Base-by-base conservation (phyloP, 1,140 invertebrate species). In the Drosophila bifasciata region DNA sequence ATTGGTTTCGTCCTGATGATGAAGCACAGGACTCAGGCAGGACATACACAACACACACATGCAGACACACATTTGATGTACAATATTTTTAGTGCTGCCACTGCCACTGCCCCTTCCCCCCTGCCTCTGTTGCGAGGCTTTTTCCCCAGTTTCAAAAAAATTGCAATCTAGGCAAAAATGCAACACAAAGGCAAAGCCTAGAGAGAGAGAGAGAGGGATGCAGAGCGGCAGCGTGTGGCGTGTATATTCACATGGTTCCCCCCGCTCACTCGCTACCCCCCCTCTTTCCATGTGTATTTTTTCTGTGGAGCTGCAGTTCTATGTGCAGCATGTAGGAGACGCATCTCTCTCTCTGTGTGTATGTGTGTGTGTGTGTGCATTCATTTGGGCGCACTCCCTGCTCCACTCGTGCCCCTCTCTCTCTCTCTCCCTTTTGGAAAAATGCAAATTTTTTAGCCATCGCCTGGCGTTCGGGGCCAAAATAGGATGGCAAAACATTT, bases 91-190 rank as follows among this genome's bases (percentile, higher is more conserved):
- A 83, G 83, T 83, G 66, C 59, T 64, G 49, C 25, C 53, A 40
- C 45, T 59, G 55, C 59, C 51, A 52, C 52, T 25, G 15, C n/a
- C n/a, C n/a, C n/a, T n/a, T n/a, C n/a, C n/a, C n/a, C n/a, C n/a
- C n/a, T n/a, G 45, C 36, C 50, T 28, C 39, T 28, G 62, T 21
- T 79, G 32, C 39, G 51, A 36, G 49, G 69, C 69, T 78, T 83
- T 88, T 88, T 76, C 48, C 75, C 48, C 75, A 75, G 75, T 72
- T 88, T 88, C 59, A 72, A 88, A 88, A 88, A 88, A 88, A 88
- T 77, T 88, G 84, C 84, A 88, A 88, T 88, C 84, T 89, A 88
- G 84, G 85, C 84, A 89, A 88, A 88, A 88, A 88, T 88, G 84
- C 84, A 88, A 89, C 84, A 88, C 84, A 88, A 84, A 89, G 84